Evolutionary conservation across 2,113 vertebrate species (phyloP).

Genomic region (Lagenorhynchus albirostris): DNA sequence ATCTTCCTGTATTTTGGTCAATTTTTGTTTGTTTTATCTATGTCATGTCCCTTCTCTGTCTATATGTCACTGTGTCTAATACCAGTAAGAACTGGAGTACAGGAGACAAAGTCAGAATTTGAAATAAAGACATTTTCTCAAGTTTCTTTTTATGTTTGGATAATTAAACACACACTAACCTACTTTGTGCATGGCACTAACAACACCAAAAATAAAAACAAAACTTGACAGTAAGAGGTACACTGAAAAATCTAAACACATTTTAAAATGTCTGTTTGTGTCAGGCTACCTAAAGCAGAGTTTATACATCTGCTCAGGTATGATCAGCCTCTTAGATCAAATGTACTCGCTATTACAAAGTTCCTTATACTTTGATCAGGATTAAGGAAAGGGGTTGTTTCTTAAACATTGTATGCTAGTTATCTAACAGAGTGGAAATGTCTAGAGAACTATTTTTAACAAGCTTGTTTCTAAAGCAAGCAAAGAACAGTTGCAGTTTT

Average conservation of each 20-base stretch:
- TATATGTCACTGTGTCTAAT: slow-evolving; percentile 49
- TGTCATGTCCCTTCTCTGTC: slow-evolving; percentile 66
- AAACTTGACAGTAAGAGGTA: background rate
- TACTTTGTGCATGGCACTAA: background rate
- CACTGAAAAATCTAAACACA: background rate
- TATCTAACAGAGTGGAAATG: background rate
- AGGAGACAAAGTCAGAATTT: background rate
- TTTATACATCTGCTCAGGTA: background rate
- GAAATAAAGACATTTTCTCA: slow-evolving; percentile 27
- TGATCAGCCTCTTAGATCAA: background rate
- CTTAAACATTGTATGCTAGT: background rate
- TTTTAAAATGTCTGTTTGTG: background rate
- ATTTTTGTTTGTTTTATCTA: slow-evolving; percentile 75
- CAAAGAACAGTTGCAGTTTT: background rate
- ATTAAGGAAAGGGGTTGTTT: background rate
- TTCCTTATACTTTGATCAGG: background rate
- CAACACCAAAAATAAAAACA: background rate
- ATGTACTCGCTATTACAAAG: background rate
- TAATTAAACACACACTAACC: background rate
- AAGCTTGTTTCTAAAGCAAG: background rate
- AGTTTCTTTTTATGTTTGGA: background rate
- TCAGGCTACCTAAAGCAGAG: background rate
- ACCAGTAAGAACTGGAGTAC: background rate
- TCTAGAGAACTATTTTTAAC: background rate
- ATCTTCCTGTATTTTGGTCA: slow-evolving; percentile 73